These are phyloP conservation scores for Erebia epiphron DNA, from an alignment of 2,888 invertebrate genomes.

Conservation along the genomic window DNA sequence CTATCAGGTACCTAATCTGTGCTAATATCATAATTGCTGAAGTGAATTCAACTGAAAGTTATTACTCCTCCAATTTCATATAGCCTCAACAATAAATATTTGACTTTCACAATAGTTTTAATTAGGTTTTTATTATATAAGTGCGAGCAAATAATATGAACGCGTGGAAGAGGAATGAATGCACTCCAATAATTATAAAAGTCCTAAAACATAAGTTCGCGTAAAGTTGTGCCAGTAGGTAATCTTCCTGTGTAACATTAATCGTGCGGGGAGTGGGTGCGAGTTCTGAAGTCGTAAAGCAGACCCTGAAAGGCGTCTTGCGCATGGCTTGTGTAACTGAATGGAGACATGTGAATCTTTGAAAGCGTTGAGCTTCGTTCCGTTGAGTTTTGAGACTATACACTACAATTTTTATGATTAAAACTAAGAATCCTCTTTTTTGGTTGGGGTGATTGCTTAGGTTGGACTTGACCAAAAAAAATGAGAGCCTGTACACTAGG, in stretches of 20 bases:
- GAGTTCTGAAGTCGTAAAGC: conserved; percentile 38
- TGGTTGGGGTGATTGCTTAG: no score
- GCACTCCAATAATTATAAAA: background rate
- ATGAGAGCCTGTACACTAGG: no score
- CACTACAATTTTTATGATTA: no score
- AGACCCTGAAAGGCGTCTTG: conserved; percentile 35
- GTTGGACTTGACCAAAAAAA: no score
- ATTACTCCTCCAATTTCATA: background rate
- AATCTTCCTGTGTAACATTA: conserved; percentile 36
- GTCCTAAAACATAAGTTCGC: conserved; percentile 22
- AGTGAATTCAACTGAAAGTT: background rate
- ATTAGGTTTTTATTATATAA: no score
- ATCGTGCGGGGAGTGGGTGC: conserved; percentile 32
- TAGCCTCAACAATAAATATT: background rate
- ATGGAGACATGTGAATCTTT: conserved; percentile 53
- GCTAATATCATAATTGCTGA: no score
- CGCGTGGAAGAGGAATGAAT: background rate
- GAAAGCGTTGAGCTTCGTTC: conserved; percentile 44
- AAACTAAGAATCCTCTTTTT: no score
- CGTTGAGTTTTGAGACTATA: no score
- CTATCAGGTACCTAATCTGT: no score
- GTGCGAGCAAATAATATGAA: no score
- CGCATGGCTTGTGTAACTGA: conserved; percentile 43
- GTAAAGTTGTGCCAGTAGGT: conserved; percentile 34
- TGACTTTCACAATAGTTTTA: background rate